These are phyloP conservation scores for Pleuronectes platessa DNA, from an alignment of 2,113 vertebrate genomes.

Conservation along the genomic window DNA sequence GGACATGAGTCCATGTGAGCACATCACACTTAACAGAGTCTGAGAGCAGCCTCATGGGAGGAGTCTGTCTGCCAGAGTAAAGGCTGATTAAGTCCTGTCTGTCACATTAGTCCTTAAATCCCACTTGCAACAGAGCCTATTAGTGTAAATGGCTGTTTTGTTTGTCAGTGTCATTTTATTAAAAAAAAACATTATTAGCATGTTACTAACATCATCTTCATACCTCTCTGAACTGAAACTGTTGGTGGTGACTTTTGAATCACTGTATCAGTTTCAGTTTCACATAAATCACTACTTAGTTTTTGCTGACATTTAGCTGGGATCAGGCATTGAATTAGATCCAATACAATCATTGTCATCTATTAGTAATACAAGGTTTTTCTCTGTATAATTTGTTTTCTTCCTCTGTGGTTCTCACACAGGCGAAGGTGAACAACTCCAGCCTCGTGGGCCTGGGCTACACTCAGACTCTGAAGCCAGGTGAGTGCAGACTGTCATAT, in stretches of 20 bases:
- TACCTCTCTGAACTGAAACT: background rate
- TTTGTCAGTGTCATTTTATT: conserved; percentile 3
- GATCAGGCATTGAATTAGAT: too few relatives aligned
- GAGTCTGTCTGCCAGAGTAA: conserved; percentile 9
- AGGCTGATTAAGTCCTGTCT: conserved; percentile 21
- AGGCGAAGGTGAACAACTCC: conserved; percentile 99
- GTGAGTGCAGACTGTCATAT: conserved; percentile 79
- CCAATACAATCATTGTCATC: too few relatives aligned
- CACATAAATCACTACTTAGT: background rate
- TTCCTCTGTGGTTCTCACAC: conserved; percentile 13
- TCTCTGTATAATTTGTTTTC: background rate
- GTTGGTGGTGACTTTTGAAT: background rate
- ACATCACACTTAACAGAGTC: too few relatives aligned
- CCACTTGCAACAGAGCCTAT: conserved; percentile 5
- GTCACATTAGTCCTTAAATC: conserved; percentile 39
- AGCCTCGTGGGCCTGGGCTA: conserved; percentile 97
- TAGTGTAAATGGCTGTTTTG: conserved; percentile 17
- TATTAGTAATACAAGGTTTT: background rate
- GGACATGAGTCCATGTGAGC: background rate
- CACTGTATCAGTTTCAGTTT: background rate
- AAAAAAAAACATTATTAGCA: background rate
- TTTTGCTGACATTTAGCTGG: background rate
- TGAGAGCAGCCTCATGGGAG: background rate
- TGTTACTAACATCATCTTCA: background rate
- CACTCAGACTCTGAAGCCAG: conserved; percentile 96